Conservation (phyloP, 2,888 invertebrate species). For the Cinara cedri region DNA sequence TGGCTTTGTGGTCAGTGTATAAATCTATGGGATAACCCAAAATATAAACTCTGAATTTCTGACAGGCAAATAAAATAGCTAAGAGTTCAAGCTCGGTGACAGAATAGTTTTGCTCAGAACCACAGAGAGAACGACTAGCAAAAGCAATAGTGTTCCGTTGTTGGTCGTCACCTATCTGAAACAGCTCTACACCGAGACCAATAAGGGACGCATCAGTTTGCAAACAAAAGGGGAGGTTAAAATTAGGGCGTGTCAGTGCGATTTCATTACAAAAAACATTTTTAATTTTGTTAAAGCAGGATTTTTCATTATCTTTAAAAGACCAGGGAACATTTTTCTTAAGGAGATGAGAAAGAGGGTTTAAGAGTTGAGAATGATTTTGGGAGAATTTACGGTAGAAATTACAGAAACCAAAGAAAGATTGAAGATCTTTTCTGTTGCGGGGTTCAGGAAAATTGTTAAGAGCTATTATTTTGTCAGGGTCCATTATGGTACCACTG, state of each 20-base stretch:
- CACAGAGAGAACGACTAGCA: background rate
- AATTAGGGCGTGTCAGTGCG: background rate
- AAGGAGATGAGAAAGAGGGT: background rate
- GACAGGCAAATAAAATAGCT: background rate
- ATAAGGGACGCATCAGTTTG: background rate
- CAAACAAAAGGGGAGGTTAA: background rate
- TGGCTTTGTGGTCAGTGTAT: background rate
- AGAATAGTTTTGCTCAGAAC: background rate
- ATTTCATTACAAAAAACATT: background rate
- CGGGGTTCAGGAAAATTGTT: background rate
- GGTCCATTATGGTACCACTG: background rate
- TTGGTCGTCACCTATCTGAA: background rate
- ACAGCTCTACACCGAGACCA: background rate
- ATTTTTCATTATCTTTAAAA: background rate
- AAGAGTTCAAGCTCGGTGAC: background rate
- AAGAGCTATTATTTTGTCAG: background rate
- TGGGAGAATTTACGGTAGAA: background rate
- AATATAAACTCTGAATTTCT: conserved; percentile 6
- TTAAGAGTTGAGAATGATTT: background rate
- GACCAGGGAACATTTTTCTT: background rate
- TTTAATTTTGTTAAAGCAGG: background rate
- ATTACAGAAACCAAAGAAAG: conserved; percentile 6
- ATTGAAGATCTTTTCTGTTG: background rate
- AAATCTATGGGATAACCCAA: background rate
- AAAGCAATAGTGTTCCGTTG: background rate